A percentile compares a stretch with the other conserved stretches of the same genome.
Conservation (phyloP, 2,888 invertebrate genomes). For the Sarcophaga carnaria region DNA sequence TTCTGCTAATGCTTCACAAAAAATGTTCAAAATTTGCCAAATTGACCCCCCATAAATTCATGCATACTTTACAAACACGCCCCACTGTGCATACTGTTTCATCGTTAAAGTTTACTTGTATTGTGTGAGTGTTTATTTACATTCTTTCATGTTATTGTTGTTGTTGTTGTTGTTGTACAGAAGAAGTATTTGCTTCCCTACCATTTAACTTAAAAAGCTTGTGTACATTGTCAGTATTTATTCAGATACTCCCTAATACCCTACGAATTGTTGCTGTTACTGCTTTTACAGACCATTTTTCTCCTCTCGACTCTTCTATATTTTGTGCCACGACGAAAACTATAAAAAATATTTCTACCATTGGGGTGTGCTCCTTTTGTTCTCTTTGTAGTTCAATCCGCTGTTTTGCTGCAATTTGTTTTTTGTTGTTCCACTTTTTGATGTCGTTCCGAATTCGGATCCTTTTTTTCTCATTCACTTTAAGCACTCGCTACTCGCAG, state of each 20-base stretch:
- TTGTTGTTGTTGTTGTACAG: too few species aligned
- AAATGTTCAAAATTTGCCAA: too few species aligned
- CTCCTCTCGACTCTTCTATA: too few species aligned
- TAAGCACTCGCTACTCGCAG: background rate
- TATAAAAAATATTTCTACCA: background rate
- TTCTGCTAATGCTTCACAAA: too few species aligned
- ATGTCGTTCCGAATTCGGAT: constrained; percentile 1
- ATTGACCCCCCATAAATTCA: too few species aligned
- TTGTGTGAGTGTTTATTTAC: too few species aligned
- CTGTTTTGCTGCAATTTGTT: background rate
- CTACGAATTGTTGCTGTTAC: background rate
- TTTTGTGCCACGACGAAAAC: background rate
- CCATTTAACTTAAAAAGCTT: constrained; percentile 36
- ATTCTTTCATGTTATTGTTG: too few species aligned
- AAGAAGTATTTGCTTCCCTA: constrained; percentile 40
- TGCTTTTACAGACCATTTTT: too few species aligned
- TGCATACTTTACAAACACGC: too few species aligned
- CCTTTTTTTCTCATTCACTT: background rate
- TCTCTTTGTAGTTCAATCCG: constrained; percentile 13
- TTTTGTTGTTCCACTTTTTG: constrained; percentile 38
- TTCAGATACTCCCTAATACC: background rate
- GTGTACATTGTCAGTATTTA: background rate
- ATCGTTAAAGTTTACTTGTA: too few species aligned
- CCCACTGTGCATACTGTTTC: too few species aligned
- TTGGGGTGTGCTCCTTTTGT: background rate